Conservation (phyloP, 2,113 vertebrate species). For the Eleginops maclovinus region DNA sequence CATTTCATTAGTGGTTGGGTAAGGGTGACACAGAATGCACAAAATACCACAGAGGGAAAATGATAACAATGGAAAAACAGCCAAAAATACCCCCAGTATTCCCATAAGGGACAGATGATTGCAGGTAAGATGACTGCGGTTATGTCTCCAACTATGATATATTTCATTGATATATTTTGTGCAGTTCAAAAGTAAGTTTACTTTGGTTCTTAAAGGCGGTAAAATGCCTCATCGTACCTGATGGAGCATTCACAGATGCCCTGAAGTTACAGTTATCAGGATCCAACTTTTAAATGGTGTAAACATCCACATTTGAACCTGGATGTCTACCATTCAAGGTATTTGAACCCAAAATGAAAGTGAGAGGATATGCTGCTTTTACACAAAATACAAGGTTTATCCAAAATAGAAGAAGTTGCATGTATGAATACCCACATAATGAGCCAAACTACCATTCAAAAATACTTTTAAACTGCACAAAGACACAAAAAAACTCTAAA, state of each 20-base stretch:
- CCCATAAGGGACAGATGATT: slow-evolving; percentile 4
- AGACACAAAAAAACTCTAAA: background rate
- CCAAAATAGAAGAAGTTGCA: background rate
- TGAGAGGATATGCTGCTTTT: background rate
- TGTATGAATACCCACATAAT: background rate
- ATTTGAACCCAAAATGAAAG: background rate
- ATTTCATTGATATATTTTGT: slow-evolving; percentile 6
- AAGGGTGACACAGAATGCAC: slow-evolving; percentile 34
- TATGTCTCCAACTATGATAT: background rate
- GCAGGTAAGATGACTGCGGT: slow-evolving; percentile 29
- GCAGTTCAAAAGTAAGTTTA: slow-evolving; percentile 5
- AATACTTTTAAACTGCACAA: background rate
- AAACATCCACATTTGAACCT: no score
- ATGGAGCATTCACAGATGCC: no score
- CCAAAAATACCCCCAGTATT: slow-evolving; percentile 4
- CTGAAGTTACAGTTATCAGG: no score
- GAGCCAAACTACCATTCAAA: slow-evolving; percentile 1
- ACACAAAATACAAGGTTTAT: background rate
- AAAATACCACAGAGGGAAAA: slow-evolving; percentile 57
- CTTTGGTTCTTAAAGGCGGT: no score
- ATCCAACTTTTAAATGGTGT: no score
- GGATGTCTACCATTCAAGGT: background rate
- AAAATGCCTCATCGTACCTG: no score
- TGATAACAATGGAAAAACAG: slow-evolving; percentile 35
- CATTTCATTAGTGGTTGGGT: slow-evolving; percentile 33